Base-by-base conservation (phyloP, 2,113 vertebrate species). In the Manacus vitellinus region DNA sequence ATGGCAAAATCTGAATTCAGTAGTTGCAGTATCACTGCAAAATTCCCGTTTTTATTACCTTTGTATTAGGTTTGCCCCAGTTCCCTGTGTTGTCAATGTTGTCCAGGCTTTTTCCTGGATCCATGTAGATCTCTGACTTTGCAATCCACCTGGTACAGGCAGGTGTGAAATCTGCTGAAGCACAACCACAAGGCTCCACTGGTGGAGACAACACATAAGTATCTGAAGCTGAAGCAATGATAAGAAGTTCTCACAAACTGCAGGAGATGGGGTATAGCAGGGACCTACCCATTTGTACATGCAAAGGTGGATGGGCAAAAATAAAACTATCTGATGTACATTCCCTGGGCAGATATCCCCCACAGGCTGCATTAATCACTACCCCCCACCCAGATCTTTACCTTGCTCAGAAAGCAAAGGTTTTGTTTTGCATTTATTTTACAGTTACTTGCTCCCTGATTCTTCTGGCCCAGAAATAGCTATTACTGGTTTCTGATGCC, bases 331-430 rank as follows among this genome's bases (percentile, higher is more conserved):
- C 9, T 1, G 2, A 51, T 35, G 37, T 27, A 14, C 16, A 5
- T 76, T 27, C 49, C 27, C 51, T 58, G 21, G 54, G 27, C 22
- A 62, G 37, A 44, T 43, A 19, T 8, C 39, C 33, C 6, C 6
- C 8, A 28, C 51, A 31, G 61, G 27, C 47, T 58, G 33, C 18
- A 18, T 61, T 72, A 24, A 47, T 79, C 31, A 30, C 18, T 23
- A 25, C 5, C 12, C 11, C 3, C 2, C 52, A 20, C 12, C 8
- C 0, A 0, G 37, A 68, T 6, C 39, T 67, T 63, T 30, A 27
- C 5, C 24, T 44, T 35, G 12, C 30, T 82, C 73, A 82, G 80
- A 63, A 88, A 68, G 33, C 11, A 52, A 37, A 89, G 37, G 2
- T 63, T 67, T 91, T 41, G 3, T 10, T 89, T 82, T 47, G 35